These are phyloP conservation scores for Petrocephalus sullivani DNA, from an alignment of 2,797 vertebrate species.

Conservation along the genomic window DNA sequence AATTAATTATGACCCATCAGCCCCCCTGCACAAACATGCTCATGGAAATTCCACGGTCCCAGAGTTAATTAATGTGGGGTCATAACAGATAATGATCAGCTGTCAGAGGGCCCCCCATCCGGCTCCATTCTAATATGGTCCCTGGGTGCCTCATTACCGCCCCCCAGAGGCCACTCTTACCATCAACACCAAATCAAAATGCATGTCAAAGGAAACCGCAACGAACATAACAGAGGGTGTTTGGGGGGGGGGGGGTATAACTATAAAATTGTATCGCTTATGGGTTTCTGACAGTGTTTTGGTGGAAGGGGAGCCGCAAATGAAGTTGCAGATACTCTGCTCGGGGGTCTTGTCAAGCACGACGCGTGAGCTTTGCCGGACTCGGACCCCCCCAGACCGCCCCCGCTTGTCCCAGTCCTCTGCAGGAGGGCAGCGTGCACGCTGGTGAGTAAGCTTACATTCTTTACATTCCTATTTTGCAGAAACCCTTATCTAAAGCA, in stretches of 20 bases:
- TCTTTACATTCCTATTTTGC: neutral
- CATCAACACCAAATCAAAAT: neutral
- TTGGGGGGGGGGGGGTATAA: neutral
- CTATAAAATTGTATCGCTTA: constrained; percentile 10
- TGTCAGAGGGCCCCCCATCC: constrained; percentile 13
- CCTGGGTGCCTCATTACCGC: constrained; percentile 11
- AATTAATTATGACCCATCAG: constrained; percentile 44
- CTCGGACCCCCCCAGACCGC: neutral
- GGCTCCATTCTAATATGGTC: neutral
- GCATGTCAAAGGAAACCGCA: neutral
- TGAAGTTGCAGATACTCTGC: neutral
- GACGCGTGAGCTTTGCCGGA: neutral
- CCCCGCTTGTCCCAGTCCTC: neutral
- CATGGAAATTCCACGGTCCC: constrained; percentile 40
- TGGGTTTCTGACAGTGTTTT: neutral
- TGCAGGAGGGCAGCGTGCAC: neutral
- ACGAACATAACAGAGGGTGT: neutral
- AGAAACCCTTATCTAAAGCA: neutral
- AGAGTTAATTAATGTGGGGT: constrained; percentile 29
- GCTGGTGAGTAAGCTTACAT: constrained; percentile 13
- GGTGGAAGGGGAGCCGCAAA: neutral
- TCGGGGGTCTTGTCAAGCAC: neutral
- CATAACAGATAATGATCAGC: constrained; percentile 29
- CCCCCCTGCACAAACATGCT: constrained; percentile 38
- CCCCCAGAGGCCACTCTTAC: neutral